A percentile compares a stretch with the other conserved stretches of the same genome.
phyloP scores from a whole-genome alignment of 2,888 invertebrate genomes.

The Hipparchia sbordonii region DNA sequence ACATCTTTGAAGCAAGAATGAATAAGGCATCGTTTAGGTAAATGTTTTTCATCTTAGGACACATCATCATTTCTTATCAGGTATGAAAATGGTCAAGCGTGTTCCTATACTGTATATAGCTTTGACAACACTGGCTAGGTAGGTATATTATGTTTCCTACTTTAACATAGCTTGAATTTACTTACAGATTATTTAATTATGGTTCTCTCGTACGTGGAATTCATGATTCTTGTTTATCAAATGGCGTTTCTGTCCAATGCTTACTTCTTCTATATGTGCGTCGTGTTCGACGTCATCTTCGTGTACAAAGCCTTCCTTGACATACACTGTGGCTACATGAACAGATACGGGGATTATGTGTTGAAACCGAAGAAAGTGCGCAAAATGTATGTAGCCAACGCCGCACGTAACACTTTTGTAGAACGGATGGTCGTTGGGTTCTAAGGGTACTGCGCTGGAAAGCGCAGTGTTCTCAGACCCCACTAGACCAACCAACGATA shows the following conservation, averaged over 20 bases:
- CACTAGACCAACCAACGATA: no score
- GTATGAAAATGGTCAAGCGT: no score
- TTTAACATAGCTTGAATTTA: neutral
- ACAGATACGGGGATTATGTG: slow-evolving; percentile 77
- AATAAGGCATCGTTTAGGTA: no score
- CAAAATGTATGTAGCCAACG: slow-evolving; percentile 61
- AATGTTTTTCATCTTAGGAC: no score
- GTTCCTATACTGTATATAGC: no score
- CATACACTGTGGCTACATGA: slow-evolving; percentile 74
- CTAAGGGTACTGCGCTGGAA: no score
- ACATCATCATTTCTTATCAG: no score
- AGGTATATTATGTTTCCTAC: no score
- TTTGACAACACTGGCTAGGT: no score
- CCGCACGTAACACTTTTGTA: neutral
- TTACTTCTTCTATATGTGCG: slow-evolving; percentile 59
- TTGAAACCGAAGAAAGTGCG: slow-evolving; percentile 70
- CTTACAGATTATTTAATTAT: slow-evolving; percentile 69
- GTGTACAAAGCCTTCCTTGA: slow-evolving; percentile 74
- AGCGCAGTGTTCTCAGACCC: no score
- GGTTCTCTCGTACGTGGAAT: slow-evolving; percentile 67
- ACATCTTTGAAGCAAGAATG: no score
- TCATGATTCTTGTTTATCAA: slow-evolving; percentile 73
- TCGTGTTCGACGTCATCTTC: slow-evolving; percentile 67
- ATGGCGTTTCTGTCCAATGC: slow-evolving; percentile 74
- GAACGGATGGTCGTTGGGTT: no score